These are phyloP conservation scores for Papilio protenor DNA, from an alignment of 2,888 invertebrate species.

Conservation along the genomic window DNA sequence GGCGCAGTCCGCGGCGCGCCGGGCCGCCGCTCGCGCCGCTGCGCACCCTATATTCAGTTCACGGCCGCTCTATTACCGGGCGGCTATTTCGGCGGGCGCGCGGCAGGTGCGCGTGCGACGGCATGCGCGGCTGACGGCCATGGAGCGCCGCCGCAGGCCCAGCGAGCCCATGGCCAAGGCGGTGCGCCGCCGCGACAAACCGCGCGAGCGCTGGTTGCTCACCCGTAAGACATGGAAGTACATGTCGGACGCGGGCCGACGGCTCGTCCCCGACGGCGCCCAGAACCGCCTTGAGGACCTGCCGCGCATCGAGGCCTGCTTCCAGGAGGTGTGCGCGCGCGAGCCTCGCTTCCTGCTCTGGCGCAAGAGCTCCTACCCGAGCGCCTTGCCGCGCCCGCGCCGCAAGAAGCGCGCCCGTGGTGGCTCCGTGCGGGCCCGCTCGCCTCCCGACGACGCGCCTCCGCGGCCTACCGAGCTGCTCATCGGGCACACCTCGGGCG, in stretches of 20 bases:
- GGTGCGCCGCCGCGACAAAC: constrained; percentile 83
- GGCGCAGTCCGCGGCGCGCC: constrained; percentile 58
- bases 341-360: constrained; percentile 92
- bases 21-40: constrained; percentile 59
- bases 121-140: constrained; percentile 54
- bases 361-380: constrained; percentile 93
- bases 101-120: constrained; percentile 76
- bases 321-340: constrained; percentile 91
- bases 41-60: constrained; percentile 79
- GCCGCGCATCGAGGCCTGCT: constrained; percentile 92
- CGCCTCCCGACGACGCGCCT: constrained; percentile 87
- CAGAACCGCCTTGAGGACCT: constrained; percentile 90
- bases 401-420: constrained; percentile 85
- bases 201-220: constrained; percentile 93
- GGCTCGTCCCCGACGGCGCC: constrained; percentile 92
- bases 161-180: constrained; percentile 73
- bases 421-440: constrained; percentile 87
- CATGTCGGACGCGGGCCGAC: constrained; percentile 95
- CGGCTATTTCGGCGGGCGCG: constrained; percentile 61
- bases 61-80: constrained; percentile 81
- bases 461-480: constrained; percentile 78
- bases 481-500: constrained; percentile 83
- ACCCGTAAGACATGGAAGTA: constrained; percentile 96
- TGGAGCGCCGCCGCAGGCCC: constrained; percentile 58
- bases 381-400: constrained; percentile 86